Conservation (phyloP, 2,797 vertebrate genomes). For the Argyrosomus regius region DNA sequence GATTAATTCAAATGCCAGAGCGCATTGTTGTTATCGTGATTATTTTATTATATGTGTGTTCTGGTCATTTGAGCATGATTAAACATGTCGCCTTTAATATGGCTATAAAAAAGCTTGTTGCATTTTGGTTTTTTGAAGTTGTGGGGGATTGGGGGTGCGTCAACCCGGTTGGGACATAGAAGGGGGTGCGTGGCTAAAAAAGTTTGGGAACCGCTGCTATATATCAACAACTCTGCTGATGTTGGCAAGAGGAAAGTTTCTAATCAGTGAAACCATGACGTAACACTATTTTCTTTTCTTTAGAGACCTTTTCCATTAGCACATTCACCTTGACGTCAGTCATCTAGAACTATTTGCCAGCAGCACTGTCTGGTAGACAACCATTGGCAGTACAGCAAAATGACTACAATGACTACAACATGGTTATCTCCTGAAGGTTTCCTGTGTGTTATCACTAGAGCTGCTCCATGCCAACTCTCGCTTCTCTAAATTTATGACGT, state of each 20-base stretch:
- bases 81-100: no score
- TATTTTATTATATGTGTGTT: no score
- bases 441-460: background rate
- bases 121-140: no score
- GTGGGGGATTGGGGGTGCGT: no score
- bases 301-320: background rate
- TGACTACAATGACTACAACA: background rate
- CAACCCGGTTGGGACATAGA: no score
- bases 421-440: background rate
- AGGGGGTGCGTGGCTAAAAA: no score
- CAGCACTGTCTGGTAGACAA: background rate
- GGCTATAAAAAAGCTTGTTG: no score
- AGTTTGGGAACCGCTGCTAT: no score
- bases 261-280: conserved; percentile 34
- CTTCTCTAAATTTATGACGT: background rate
- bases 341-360: background rate
- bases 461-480: background rate
- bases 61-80: no score
- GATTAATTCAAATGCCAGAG: no score
- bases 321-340: background rate
- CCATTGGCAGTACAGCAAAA: conserved; percentile 1
- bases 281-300: conserved; percentile 12
- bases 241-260: background rate
- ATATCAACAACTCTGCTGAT: background rate
- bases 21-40: no score